Evolutionary conservation across 2,113 vertebrate species (phyloP), one percentile per base, ranked within the genome.

Genomic region (Eptesicus fuscus): DNA sequence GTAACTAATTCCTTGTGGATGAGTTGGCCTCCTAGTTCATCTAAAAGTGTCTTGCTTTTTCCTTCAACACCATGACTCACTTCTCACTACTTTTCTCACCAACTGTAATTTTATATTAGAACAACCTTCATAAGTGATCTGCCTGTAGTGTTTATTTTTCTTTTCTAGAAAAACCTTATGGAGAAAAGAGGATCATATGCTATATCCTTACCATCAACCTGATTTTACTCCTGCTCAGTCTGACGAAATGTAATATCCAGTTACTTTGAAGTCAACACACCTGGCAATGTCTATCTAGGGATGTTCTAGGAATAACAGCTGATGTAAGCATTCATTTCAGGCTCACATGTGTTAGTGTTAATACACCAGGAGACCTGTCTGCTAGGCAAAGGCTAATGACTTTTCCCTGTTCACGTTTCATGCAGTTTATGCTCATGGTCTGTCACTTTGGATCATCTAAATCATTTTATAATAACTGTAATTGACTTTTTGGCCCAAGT

Each of bases 211-310:
- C n/a, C 18, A 32, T 86, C 63, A 94, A 93, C 56, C 37, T 82
- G 61, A 47, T 74, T 94, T 96, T 91, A 70, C 78, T 95, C 44
- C 25, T 91, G 40, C 51, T 94, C 56, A 65, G 83, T 83, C 89
- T 96, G 49, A 84, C 86, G 93, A 96, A 95, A 88, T 93, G 69
- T 61, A 91, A 78, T 95, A 96, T 94, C 73, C 69, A 94, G 93
- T 96, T 83, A 92, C 91, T 97, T 82, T 96, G 94, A 97, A 97
- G 70, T 95, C 79, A 89, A 65, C 56, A 79, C 86, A 95, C 74
- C 95, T 96, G 95, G 78, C 70, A 44, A 42, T 79, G 61, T 79
- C 85, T 74, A 42, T 96, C 63, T 95, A 61, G 49, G 86, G 74
- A 78, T 47, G n/a, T 71, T 93, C 89, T 96, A 89, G 79, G 30